Evolutionary conservation across 35 echinoderm and acorn worm species (phyloP).

Genomic region (Hemicentrotus pulcherrimus): DNA sequence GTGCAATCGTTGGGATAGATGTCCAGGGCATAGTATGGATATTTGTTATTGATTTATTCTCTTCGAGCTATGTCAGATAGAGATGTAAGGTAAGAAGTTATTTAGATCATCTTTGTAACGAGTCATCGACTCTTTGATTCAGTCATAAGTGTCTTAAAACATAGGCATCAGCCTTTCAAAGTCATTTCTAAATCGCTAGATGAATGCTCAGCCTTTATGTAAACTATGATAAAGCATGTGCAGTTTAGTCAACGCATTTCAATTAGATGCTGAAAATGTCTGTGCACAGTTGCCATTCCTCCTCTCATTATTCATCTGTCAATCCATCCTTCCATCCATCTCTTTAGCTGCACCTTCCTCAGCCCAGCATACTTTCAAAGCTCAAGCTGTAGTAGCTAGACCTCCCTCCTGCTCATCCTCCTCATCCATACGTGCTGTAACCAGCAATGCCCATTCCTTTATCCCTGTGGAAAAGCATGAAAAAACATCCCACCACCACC

Average conservation of each 20-base stretch:
- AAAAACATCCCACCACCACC: background rate
- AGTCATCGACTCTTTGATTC: too few relatives aligned
- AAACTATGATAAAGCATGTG: background rate
- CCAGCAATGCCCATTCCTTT: background rate
- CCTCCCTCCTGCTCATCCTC: conserved; percentile 4
- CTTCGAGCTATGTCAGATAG: background rate
- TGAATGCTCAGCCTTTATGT: background rate
- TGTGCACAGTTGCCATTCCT: background rate
- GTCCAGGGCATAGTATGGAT: too few relatives aligned
- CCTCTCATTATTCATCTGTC: conserved; percentile 1
- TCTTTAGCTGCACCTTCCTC: background rate
- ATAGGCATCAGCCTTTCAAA: too few relatives aligned
- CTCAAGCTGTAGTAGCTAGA: background rate
- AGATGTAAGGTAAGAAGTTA: background rate
- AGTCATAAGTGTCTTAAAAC: too few relatives aligned
- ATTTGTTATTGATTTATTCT: too few relatives aligned
- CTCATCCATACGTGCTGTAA: background rate
- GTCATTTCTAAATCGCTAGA: background rate
- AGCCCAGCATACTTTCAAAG: conserved; percentile 14
- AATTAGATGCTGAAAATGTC: background rate
- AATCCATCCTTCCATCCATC: conserved; percentile 31
- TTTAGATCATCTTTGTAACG: background rate
- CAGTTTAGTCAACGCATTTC: background rate
- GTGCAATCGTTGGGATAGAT: too few relatives aligned
- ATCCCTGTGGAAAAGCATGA: conserved; percentile 39